Percentiles rank a stretch among this genome's conserved stretches.
phyloP scores from a whole-genome alignment of 2,113 vertebrate genomes.

The Apteryx mantelli region DNA sequence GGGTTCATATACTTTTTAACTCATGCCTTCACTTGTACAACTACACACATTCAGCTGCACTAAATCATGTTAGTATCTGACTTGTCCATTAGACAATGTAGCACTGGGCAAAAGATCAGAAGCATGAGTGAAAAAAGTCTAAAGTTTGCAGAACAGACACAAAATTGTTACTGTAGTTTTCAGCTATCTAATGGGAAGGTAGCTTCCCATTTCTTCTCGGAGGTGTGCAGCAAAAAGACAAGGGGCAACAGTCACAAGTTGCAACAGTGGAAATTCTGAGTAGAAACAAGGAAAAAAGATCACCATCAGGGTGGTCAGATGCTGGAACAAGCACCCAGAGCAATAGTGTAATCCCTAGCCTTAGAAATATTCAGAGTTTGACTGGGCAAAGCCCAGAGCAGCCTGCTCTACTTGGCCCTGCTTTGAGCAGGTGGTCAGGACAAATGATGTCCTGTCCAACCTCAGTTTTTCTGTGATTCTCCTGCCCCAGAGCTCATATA shows the following conservation, averaged over 20 bases:
- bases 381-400: not conserved
- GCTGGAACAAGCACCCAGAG: not conserved
- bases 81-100: not conserved
- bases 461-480: not conserved
- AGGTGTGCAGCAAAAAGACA: not conserved
- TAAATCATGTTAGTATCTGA: not conserved
- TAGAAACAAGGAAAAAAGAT: not conserved
- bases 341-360: not conserved
- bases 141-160: not conserved
- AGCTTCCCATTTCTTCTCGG: not conserved
- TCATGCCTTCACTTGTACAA: not conserved
- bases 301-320: not conserved
- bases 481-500: not conserved
- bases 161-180: not conserved
- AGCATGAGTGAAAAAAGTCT: not conserved
- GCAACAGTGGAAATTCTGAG: not conserved
- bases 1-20: not conserved
- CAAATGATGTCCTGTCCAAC: not conserved
- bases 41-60: not conserved
- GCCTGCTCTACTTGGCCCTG: not conserved
- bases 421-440: not conserved
- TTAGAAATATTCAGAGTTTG: not conserved
- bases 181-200: not conserved
- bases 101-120: not conserved
- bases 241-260: not conserved